These are phyloP conservation scores for Dasyprocta punctata DNA, from an alignment of 2,113 vertebrate species.

Conservation along the genomic window DNA sequence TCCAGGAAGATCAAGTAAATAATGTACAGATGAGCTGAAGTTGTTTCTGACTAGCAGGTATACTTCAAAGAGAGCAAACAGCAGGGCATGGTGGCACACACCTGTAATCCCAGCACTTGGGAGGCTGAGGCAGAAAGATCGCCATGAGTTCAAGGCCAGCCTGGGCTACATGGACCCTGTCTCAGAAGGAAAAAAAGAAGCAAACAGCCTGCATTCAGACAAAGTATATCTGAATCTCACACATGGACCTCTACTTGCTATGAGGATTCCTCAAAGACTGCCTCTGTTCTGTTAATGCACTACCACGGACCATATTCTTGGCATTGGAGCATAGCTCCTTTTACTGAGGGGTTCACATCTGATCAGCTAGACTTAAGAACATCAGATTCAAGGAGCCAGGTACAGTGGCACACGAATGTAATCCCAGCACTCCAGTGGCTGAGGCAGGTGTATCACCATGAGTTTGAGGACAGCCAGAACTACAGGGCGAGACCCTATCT, in stretches of 20 bases:
- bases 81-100: neutral
- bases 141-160: neutral
- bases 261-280: neutral
- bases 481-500: neutral
- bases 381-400: neutral
- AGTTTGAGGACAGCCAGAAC: neutral
- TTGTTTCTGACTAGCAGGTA: neutral
- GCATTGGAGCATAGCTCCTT: neutral
- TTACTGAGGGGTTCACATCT: neutral
- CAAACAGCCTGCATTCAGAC: neutral
- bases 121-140: neutral
- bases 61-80: neutral
- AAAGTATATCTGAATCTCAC: neutral
- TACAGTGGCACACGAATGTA: neutral
- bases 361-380: neutral
- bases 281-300: neutral
- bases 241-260: neutral
- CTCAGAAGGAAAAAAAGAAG: neutral
- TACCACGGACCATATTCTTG: neutral
- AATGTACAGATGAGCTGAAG: neutral
- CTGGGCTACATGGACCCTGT: neutral
- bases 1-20: neutral
- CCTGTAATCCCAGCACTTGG: neutral
- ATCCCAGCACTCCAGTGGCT: too few relatives aligned
- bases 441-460: neutral